Percentiles rank a stretch among this genome's conserved stretches.
Conservation (phyloP, 2,888 invertebrate genomes). For the Escarpia spicata region DNA sequence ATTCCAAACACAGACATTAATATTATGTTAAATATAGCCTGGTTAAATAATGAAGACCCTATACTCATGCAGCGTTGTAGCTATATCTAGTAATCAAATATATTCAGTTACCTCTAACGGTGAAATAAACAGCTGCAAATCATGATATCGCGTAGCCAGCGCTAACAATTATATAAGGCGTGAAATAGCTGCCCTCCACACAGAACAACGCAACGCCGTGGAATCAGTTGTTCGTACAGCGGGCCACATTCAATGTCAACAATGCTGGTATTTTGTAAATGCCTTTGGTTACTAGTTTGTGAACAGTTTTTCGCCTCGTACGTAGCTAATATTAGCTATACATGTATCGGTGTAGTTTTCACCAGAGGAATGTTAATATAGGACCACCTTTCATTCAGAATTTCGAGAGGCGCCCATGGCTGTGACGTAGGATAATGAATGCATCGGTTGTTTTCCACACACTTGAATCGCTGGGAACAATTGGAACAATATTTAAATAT, state of each 20-base stretch:
- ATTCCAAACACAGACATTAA: neutral
- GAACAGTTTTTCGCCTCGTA: neutral
- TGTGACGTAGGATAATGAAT: neutral
- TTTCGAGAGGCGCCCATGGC: neutral
- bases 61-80: neutral
- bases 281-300: neutral
- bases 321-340: neutral
- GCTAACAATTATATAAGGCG: neutral
- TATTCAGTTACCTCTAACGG: neutral
- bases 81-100: neutral
- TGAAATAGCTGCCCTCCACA: neutral
- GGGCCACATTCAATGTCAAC: no score
- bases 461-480: neutral
- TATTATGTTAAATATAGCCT: neutral
- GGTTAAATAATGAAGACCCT: neutral
- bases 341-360: neutral
- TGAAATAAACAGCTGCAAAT: neutral
- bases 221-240: neutral
- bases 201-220: neutral
- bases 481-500: no score
- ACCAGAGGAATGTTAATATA: neutral
- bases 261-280: neutral
- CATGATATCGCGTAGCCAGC: neutral
- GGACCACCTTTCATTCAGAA: neutral
- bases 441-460: neutral